A percentile compares a stretch with the other conserved stretches of the same genome.
Conservation (phyloP, 2,888 invertebrate species). For the Heterodera filipjevi region DNA sequence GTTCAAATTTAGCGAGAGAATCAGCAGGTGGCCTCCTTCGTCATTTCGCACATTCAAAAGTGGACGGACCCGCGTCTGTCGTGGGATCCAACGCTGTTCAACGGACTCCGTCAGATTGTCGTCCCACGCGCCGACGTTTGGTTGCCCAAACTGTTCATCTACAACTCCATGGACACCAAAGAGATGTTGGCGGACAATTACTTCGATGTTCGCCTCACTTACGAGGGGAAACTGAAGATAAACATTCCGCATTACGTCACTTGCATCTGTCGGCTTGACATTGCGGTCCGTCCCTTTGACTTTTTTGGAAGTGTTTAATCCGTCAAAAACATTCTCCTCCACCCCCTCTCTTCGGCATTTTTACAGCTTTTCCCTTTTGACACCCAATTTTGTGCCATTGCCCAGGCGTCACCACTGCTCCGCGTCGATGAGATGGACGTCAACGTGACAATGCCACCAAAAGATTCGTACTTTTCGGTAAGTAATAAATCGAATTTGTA, state of each 20-base stretch:
- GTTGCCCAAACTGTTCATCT: constrained; percentile 63
- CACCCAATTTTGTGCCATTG: constrained; percentile 62
- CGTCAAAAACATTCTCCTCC: neutral
- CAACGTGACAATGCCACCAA: constrained; percentile 34
- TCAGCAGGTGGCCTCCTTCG: constrained; percentile 61
- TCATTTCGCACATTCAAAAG: constrained; percentile 60
- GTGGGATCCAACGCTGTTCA: constrained; percentile 56
- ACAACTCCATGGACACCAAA: constrained; percentile 50
- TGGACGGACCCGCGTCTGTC: constrained; percentile 58
- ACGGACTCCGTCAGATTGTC: constrained; percentile 52
- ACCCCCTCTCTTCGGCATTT: neutral
- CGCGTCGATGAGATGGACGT: constrained; percentile 61
- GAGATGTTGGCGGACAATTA: constrained; percentile 61
- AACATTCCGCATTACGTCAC: constrained; percentile 52
- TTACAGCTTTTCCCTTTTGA: constrained; percentile 51
- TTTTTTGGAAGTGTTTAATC: neutral
- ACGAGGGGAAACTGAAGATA: constrained; percentile 57
- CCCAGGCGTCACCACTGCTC: constrained; percentile 59
- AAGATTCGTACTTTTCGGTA: constrained; percentile 37
- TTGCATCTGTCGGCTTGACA: constrained; percentile 54
- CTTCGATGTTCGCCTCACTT: constrained; percentile 57
- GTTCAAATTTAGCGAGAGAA: constrained; percentile 56
- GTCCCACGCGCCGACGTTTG: constrained; percentile 59
- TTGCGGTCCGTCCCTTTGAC: neutral
- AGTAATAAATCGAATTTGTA: neutral